Base-by-base conservation (phyloP, 2,888 invertebrate species). In the Pogonocherus hispidulus region DNA sequence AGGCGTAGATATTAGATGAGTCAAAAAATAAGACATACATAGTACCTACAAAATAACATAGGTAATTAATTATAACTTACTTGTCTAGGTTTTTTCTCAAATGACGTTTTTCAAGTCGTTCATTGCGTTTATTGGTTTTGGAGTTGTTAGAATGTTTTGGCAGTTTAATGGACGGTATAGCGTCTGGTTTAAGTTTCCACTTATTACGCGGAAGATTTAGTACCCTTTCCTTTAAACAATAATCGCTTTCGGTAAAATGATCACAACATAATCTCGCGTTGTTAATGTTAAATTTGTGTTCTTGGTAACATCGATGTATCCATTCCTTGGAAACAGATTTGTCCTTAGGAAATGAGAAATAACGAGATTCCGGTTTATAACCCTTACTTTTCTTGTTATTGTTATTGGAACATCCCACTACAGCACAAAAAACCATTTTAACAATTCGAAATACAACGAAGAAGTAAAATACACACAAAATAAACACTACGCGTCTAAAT, bases 231-330 rank as follows among this genome's bases (percentile, higher is more conserved):
- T 57, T 63, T 3, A 51, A 16, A n/a, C 51, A 57, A 51, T 55
- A 67, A 67, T 63, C 67, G 19, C 47, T 46, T 32, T 64, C 67
- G 20, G 22, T 19, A 51, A 67, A 63, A 46, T 67, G 63, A 5
- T 63, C 44, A 3, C 23, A 63, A 54, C 67, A 67, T 51, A 67
- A 64, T 59, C 63, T 63, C 9, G 46, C 63, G 5, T 18, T 67
- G 22, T 64, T 22, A 46, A 59, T 22, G 18, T 63, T 64, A 57
- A 67, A 63, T 9, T 51, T 52, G 22, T 67, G 63, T 32, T 52
- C 22, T 46, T 63, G 57, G 32, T 63, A 57, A 35, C 67, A 67
- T 52, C 52, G 49, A 9, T 47, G 54, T 6, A 56, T 35, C 67
- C 63, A 67, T 41, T n/a, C n/a, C n/a, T n/a, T n/a, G n/a, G 22